These are phyloP conservation scores for Neocrepidodera transversa DNA, from an alignment of 2,888 invertebrate species.

Conservation along the genomic window DNA sequence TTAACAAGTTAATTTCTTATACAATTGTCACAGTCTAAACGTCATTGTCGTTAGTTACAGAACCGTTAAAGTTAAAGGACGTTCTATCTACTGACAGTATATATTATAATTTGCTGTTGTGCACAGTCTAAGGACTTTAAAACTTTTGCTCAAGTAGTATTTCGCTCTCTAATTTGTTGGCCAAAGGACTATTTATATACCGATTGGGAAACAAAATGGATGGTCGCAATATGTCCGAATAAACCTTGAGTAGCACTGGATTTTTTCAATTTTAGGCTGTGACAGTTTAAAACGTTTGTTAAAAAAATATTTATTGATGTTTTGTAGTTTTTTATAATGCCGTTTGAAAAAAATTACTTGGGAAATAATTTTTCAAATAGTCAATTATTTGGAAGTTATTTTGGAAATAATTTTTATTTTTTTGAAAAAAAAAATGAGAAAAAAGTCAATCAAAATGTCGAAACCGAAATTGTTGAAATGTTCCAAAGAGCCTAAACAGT, in stretches of 20 bases:
- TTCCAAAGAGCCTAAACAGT: slow-evolving; percentile 40
- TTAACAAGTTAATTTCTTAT: too few relatives aligned
- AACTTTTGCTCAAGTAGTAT: slow-evolving; percentile 35
- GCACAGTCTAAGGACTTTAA: slow-evolving; percentile 24
- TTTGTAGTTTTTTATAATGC: slow-evolving; percentile 44
- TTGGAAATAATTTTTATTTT: slow-evolving; percentile 31
- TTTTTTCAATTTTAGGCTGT: slow-evolving; percentile 54
- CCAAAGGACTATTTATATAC: background rate
- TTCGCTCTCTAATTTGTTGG: slow-evolving; percentile 23
- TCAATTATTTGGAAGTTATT: slow-evolving; percentile 26
- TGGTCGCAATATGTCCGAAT: slow-evolving; percentile 11
- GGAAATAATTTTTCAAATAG: slow-evolving; percentile 24
- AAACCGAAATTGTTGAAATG: slow-evolving; percentile 36
- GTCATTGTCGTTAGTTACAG: too few relatives aligned
- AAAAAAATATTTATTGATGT: slow-evolving; percentile 49
- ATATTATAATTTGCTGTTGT: slow-evolving; percentile 4
- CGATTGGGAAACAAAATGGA: slow-evolving; percentile 3
- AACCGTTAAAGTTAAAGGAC: too few relatives aligned
- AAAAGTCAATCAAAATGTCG: slow-evolving; percentile 38
- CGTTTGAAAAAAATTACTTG: slow-evolving; percentile 29
- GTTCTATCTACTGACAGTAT: too few relatives aligned
- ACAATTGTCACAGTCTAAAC: too few relatives aligned
- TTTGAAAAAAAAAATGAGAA: slow-evolving; percentile 14
- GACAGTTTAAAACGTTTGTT: slow-evolving; percentile 44
- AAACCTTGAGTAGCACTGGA: slow-evolving; percentile 32